phyloP scores from a whole-genome alignment of 2,797 vertebrate species.

The Halcyon smyrnensis region DNA sequence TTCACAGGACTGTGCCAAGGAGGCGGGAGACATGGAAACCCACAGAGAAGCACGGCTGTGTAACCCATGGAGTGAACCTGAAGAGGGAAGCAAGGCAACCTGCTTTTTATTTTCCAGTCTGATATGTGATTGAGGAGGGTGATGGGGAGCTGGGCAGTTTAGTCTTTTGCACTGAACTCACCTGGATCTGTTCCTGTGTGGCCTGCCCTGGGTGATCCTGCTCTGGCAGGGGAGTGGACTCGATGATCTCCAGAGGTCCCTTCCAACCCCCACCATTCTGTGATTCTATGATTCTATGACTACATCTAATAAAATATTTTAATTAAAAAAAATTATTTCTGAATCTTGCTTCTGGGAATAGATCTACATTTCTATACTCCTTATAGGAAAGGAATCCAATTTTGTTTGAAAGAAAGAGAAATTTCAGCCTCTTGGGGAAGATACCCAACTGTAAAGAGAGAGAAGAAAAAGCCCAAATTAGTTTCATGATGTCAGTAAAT shows the following conservation, averaged over 20 bases:
- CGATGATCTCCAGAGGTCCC: too few species aligned
- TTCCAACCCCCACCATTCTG: too few species aligned
- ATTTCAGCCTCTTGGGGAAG: conserved; percentile 30
- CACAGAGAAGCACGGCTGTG: background rate
- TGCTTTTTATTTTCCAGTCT: background rate
- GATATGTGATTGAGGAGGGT: background rate
- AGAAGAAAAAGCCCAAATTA: conserved; percentile 45
- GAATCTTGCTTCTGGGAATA: conserved; percentile 12
- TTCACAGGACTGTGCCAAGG: fast-evolving
- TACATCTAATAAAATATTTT: conserved; percentile 14
- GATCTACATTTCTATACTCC: background rate
- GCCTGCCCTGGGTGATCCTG: too few species aligned
- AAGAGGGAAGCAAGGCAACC: background rate
- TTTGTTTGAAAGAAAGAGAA: conserved; percentile 22
- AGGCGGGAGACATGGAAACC: background rate
- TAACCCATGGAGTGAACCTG: fast-evolving
- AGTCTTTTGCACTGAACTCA: background rate
- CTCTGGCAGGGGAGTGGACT: too few species aligned
- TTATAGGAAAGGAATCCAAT: conserved; percentile 19
- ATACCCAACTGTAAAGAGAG: conserved; percentile 24
- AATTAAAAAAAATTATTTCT: background rate
- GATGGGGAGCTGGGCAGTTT: background rate
- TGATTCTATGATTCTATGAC: background rate
- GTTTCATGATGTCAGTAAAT: conserved; percentile 49
- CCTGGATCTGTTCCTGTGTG: too few species aligned